A percentile compares a stretch with the other conserved stretches of the same genome.
These are phyloP conservation scores for Mormyrus lacerda DNA, from an alignment of 2,113 vertebrate genomes.

Conservation along the genomic window DNA sequence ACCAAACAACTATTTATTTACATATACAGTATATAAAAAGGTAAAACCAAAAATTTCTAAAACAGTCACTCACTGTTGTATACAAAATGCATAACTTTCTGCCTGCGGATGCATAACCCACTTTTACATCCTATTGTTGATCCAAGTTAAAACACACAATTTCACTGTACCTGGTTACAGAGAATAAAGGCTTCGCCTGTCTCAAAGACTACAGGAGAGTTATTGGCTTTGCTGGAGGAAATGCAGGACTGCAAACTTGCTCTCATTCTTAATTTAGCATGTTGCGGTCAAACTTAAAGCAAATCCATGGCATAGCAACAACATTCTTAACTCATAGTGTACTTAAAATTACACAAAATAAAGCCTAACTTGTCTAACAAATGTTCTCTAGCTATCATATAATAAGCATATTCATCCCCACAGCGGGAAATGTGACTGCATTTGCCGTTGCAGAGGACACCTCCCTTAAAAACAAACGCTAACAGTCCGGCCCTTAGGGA, in stretches of 20 bases:
- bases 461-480: neutral
- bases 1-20: constrained; percentile 5
- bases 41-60: neutral
- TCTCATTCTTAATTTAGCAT: neutral
- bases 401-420: neutral
- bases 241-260: neutral
- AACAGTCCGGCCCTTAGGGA: neutral
- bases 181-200: neutral
- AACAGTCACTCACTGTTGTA: neutral
- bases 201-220: neutral
- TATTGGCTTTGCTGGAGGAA: neutral
- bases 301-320: neutral
- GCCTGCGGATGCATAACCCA: neutral
- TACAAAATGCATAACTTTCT: neutral
- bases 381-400: neutral
- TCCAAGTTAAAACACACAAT: neutral
- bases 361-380: neutral
- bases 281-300: neutral
- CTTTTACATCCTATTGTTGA: neutral
- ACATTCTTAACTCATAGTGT: neutral
- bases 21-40: neutral
- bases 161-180: neutral
- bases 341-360: neutral
- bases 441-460: neutral
- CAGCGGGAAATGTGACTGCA: neutral